Evolutionary conservation across 1,140 invertebrate species (phyloP).

Genomic region (Saccostrea echinata): DNA sequence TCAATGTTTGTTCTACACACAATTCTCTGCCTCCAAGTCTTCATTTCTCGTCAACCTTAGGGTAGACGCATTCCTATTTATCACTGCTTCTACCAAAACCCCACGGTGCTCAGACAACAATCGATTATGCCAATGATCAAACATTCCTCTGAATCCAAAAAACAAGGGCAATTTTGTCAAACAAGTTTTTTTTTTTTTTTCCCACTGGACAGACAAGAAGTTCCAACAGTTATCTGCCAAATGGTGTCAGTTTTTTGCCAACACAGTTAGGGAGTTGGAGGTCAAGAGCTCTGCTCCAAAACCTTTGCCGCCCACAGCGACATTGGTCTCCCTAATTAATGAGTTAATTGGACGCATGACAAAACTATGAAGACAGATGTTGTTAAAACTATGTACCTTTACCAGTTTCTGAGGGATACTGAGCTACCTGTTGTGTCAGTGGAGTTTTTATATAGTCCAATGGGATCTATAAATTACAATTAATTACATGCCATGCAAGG

Average conservation of each 20-base stretch:
- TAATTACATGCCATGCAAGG: not conserved
- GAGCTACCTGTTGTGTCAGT: not conserved
- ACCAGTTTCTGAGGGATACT: not conserved
- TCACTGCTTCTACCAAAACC: not conserved
- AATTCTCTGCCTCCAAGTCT: not conserved
- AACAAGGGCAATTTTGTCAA: not conserved
- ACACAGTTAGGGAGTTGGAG: not conserved
- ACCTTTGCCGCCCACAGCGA: not conserved
- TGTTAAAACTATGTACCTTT: not conserved
- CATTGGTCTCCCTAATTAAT: not conserved
- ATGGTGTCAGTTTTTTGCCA: not conserved
- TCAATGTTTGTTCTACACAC: not conserved
- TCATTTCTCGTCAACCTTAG: not conserved
- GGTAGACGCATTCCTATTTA: not conserved
- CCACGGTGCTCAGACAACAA: not conserved
- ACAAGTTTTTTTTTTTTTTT: not conserved
- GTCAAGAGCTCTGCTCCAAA: not conserved
- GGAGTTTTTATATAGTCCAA: not conserved
- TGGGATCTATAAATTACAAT: not conserved
- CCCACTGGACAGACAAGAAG: not conserved
- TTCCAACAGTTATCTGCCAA: not conserved
- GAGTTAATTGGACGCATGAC: constrained; percentile 15
- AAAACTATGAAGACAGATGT: constrained; percentile 2
- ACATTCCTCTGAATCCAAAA: not conserved
- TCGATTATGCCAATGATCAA: constrained; percentile 4